Conservation (phyloP, 2,797 vertebrate genomes). For the Lindbergichthys nudifrons region DNA sequence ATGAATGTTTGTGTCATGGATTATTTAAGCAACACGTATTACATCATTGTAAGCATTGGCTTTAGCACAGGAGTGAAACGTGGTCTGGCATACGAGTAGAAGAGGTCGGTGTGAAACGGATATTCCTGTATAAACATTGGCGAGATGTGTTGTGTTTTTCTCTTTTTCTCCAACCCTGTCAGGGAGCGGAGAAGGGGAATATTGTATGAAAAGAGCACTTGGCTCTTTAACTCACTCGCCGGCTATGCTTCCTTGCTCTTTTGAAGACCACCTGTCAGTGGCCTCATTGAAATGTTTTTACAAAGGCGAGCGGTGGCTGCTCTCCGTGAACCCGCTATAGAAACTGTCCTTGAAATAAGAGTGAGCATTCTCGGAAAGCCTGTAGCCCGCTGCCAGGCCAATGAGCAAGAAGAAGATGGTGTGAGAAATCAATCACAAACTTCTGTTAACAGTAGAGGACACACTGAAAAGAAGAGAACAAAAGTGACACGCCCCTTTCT, state of each 20-base stretch:
- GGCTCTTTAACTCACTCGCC: conserved; percentile 57
- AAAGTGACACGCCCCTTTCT: conserved; percentile 16
- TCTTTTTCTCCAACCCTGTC: conserved; percentile 53
- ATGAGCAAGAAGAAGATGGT: conserved; percentile 49
- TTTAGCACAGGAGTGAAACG: conserved; percentile 49
- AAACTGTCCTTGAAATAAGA: conserved; percentile 71
- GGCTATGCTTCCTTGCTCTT: conserved; percentile 68
- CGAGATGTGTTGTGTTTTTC: conserved; percentile 29
- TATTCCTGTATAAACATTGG: conserved; percentile 69
- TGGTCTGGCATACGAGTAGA: conserved; percentile 46
- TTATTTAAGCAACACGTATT: conserved; percentile 65
- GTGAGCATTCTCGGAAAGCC: conserved; percentile 64
- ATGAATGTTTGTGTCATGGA: conserved; percentile 72
- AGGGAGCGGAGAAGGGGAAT: conserved; percentile 49
- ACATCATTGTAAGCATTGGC: conserved; percentile 42
- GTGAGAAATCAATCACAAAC: conserved; percentile 55
- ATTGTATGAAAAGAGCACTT: conserved; percentile 59
- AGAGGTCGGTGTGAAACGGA: conserved; percentile 57
- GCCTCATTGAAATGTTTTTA: conserved; percentile 77
- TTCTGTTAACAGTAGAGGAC: conserved; percentile 46
- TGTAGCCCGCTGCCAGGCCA: conserved; percentile 53
- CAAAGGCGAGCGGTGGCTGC: conserved; percentile 58
- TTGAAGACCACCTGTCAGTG: conserved; percentile 77
- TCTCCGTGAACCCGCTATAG: conserved; percentile 53
- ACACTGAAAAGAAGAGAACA: conserved; percentile 32